Evolutionary conservation across 2,797 vertebrate species (phyloP).

Genomic region (Orestias chungarensis): DNA sequence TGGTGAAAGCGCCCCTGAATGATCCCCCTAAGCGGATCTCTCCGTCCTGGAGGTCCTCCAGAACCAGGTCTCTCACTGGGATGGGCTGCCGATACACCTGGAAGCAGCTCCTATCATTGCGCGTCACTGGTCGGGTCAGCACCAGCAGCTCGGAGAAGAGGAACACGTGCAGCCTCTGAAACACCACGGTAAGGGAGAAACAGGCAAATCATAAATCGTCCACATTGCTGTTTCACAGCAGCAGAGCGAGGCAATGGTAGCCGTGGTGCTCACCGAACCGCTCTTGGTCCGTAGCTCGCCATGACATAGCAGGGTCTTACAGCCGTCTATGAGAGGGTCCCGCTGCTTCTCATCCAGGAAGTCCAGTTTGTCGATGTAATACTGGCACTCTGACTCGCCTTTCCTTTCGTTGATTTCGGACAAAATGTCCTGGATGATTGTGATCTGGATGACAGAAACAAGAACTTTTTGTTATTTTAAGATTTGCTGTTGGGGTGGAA

Average conservation of each 20-base stretch:
- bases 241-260: not conserved
- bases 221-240: not conserved
- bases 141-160: constrained; percentile 95
- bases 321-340: constrained; percentile 89
- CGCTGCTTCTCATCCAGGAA: constrained; percentile 93
- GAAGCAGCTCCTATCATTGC: constrained; percentile 90
- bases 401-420: constrained; percentile 95
- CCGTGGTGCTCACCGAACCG: constrained; percentile 83
- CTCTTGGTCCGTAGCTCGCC: constrained; percentile 95
- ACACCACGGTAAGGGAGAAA: not conserved
- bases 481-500: not conserved
- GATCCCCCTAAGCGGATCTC: constrained; percentile 95
- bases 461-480: not conserved
- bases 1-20: constrained; percentile 94
- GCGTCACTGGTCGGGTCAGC: constrained; percentile 89
- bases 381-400: constrained; percentile 95
- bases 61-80: constrained; percentile 86
- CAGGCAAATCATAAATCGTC: not conserved
- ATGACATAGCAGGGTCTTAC: constrained; percentile 91
- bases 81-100: constrained; percentile 97
- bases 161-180: constrained; percentile 93
- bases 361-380: constrained; percentile 95
- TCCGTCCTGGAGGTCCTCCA: constrained; percentile 96
- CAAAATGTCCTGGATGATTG: constrained; percentile 93
- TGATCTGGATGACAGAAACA: constrained; percentile 77